Evolutionary conservation across 2,888 invertebrate species (phyloP), one percentile per base, ranked within the genome.

Genomic region (Arge pagana): DNA sequence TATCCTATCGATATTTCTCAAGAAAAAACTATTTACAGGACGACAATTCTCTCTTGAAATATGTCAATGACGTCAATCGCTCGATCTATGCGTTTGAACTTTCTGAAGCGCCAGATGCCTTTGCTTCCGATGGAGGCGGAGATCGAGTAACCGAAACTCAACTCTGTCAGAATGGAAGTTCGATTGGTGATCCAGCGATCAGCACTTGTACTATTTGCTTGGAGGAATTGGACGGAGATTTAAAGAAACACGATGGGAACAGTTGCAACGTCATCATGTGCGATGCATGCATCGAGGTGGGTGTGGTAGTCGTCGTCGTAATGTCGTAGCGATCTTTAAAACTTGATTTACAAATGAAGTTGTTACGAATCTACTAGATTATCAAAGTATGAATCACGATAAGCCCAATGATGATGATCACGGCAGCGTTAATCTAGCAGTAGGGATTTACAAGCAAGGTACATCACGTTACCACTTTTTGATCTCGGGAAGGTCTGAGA

Each of bases 401-500:
- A 18, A 40, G 60, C 67, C 70, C 72, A 61, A 75, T 76, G 74
- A 76, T 69, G 71, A 69, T n/a, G 53, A 62, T 42, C 76, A 77
- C 78, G 84, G 81, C 85, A 85, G 85, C 80, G 80, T 82, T 82
- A 88, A 88, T 86, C 87, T 87, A 84, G 85, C 87, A 86, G 81
- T 74, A 83, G 87, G 86, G 85, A 84, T 82, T 77, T 75, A 84
- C 87, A 70, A 56, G 77, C 86, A 62, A 76, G 81, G 86, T 83
- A 85, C 77, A 16, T 13, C 35, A 70, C 52, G 75, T 81, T 82
- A 84, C 83, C 68, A 64, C 42, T 54, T 26, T 52, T 67, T 65
- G 77, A 81, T 83, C 85, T 80, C 87, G 88, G 88, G 88, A 89
- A 88, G 88, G 88, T 89, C 88, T 88, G 88, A 88, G 88, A 76